phyloP scores from a whole-genome alignment of 2,797 vertebrate genomes.

The Amniataba percoides region DNA sequence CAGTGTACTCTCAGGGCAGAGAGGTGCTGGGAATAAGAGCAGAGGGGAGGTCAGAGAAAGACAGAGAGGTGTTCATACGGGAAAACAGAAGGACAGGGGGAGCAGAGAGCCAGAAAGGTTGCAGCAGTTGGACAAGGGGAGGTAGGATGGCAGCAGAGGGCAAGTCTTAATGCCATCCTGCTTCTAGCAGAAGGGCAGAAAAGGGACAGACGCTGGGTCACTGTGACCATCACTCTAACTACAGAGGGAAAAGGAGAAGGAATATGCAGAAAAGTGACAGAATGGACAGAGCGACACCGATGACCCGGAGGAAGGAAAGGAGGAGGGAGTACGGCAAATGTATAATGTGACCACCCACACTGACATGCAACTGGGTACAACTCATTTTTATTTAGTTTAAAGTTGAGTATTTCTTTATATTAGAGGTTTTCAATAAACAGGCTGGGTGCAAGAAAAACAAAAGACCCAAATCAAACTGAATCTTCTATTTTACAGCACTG shows the following conservation, averaged over 20 bases:
- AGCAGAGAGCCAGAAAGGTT: conserved; percentile 4
- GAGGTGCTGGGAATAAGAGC: conserved; percentile 69
- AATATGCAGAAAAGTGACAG: conserved; percentile 8
- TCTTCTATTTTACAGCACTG: background rate
- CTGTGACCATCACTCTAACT: conserved; percentile 23
- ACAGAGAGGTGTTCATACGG: conserved; percentile 19
- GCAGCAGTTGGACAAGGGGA: conserved; percentile 5
- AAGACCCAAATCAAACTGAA: background rate
- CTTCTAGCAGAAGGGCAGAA: background rate
- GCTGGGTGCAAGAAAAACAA: too few species aligned
- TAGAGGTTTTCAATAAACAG: too few species aligned
- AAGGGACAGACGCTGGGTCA: conserved; percentile 25
- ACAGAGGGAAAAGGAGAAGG: background rate
- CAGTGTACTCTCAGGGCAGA: conserved; percentile 58
- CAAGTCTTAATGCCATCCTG: too few species aligned
- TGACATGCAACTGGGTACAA: background rate
- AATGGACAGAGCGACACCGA: conserved; percentile 18
- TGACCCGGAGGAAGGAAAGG: conserved; percentile 6
- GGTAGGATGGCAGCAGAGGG: conserved; percentile 13
- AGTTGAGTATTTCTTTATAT: too few species aligned
- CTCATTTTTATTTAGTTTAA: too few species aligned
- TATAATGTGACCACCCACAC: conserved; percentile 3
- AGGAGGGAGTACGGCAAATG: background rate
- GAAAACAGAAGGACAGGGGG: conserved; percentile 20
- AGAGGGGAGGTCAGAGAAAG: conserved; percentile 44